These are phyloP conservation scores for Ectemnius continuus DNA, from an alignment of 2,888 invertebrate species.

Conservation along the genomic window DNA sequence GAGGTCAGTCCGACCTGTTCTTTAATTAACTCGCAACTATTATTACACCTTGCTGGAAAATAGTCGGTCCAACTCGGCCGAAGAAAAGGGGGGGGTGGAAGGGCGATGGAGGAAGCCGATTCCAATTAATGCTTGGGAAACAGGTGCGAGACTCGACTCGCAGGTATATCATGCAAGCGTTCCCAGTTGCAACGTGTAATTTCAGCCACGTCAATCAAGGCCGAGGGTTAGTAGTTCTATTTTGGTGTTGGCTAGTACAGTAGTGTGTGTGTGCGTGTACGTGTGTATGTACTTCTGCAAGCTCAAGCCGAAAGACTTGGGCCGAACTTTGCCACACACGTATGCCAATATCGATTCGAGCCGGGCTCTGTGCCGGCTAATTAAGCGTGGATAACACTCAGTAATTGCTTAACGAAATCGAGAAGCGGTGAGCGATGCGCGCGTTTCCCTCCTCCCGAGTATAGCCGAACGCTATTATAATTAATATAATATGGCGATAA, in stretches of 20 bases:
- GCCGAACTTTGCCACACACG: not conserved
- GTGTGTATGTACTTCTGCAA: not conserved
- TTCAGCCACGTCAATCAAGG: conserved; percentile 6
- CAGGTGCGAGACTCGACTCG: no score
- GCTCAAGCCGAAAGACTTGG: not conserved
- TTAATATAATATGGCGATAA: no score
- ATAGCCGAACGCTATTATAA: not conserved
- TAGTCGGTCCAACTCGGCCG: no score
- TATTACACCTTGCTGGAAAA: no score
- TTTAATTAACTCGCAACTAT: no score
- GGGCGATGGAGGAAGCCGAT: no score
- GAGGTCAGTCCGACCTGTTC: no score
- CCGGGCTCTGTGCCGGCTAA: not conserved
- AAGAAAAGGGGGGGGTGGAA: no score
- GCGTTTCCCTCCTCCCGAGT: not conserved
- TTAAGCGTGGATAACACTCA: conserved; percentile 7
- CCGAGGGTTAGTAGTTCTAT: not conserved
- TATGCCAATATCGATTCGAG: not conserved
- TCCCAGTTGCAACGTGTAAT: conserved; percentile 6
- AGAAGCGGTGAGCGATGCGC: not conserved
- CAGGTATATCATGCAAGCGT: not conserved
- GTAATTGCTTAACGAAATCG: conserved; percentile 3
- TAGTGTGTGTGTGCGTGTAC: not conserved
- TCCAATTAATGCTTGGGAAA: no score
- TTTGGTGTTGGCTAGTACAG: not conserved